These are phyloP conservation scores for Hydropotes inermis DNA, from an alignment of 2,113 vertebrate genomes.

Conservation along the genomic window DNA sequence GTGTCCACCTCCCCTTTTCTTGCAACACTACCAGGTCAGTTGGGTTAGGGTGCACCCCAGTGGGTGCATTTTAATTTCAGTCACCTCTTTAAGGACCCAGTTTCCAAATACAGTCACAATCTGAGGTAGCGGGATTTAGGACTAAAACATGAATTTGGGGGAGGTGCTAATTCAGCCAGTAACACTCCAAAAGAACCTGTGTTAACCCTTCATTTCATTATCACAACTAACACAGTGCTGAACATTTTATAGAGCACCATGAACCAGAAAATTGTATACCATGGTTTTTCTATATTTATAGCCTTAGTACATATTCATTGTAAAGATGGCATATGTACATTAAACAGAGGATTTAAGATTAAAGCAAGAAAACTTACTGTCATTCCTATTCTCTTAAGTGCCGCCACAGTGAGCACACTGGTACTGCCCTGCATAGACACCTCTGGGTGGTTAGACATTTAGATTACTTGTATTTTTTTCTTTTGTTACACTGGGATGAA, in stretches of 20 bases:
- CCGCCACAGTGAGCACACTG: accelerated
- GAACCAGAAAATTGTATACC: neutral
- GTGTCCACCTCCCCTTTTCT: neutral
- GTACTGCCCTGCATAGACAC: accelerated
- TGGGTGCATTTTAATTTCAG: neutral
- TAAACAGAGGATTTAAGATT: neutral
- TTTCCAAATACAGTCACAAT: neutral
- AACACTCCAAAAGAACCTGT: neutral
- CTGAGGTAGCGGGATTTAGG: neutral
- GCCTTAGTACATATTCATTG: neutral
- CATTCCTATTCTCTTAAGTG: accelerated
- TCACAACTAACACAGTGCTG: neutral
- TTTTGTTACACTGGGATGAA: neutral
- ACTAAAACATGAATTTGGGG: neutral
- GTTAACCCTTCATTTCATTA: neutral
- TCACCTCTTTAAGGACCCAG: neutral
- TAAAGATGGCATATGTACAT: neutral
- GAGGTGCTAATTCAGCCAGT: no score
- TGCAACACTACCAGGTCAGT: neutral
- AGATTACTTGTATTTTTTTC: neutral
- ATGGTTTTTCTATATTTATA: neutral
- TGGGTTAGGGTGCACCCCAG: neutral
- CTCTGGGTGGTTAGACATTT: neutral
- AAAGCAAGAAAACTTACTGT: accelerated
- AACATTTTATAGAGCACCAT: neutral